Conservation (phyloP, 2,888 invertebrate genomes). For the Melieria crassipennis region DNA sequence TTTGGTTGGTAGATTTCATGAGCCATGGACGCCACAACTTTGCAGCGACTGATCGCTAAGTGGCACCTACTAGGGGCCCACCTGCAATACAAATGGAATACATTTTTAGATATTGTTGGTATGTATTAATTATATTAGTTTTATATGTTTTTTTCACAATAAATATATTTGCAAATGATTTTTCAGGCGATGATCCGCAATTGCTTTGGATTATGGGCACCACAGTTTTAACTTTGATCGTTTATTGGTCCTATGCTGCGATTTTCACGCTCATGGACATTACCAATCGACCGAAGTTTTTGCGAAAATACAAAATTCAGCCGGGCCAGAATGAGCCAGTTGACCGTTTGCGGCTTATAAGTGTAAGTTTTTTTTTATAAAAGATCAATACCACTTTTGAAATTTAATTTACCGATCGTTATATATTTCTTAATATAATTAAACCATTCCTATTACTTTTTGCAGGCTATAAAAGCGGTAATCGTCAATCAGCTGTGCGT, state of each 20-base stretch:
- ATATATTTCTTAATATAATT: background rate
- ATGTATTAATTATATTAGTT: conserved; percentile 41
- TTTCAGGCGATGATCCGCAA: conserved; percentile 70
- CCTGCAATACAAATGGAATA: conserved; percentile 73
- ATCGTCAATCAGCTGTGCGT: conserved; percentile 77
- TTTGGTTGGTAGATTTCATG: too few relatives aligned
- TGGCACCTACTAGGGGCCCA: background rate
- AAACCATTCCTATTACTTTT: conserved; percentile 39
- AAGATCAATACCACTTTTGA: background rate
- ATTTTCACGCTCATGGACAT: conserved; percentile 78
- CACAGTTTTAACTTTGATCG: conserved; percentile 68
- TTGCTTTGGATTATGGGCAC: conserved; percentile 73
- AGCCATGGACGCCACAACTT: too few relatives aligned
- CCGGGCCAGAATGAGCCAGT: conserved; percentile 81
- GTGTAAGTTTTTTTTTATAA: conserved; percentile 58
- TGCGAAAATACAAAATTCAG: conserved; percentile 82
- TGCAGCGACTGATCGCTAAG: too few relatives aligned
- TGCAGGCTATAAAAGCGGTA: conserved; percentile 72
- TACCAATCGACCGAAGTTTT: conserved; percentile 74
- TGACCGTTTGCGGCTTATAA: conserved; percentile 68
- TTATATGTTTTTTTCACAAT: background rate
- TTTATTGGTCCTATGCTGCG: conserved; percentile 79
- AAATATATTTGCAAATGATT: background rate
- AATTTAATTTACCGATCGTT: background rate
- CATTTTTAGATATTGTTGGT: conserved; percentile 71